phyloP scores from a whole-genome alignment of 2,113 vertebrate genomes.

The Tringa solitaria region DNA sequence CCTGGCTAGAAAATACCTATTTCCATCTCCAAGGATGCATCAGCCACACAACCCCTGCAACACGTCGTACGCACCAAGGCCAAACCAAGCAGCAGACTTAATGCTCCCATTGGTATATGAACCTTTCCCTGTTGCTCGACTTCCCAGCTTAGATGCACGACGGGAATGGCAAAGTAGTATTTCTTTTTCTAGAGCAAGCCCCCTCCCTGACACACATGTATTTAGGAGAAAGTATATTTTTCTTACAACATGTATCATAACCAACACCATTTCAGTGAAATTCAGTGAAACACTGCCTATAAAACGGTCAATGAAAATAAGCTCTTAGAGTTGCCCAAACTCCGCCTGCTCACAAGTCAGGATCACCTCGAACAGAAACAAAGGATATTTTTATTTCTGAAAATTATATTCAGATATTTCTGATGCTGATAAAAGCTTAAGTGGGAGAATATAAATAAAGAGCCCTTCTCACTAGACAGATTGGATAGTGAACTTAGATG shows the following conservation, averaged over 20 bases:
- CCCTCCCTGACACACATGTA: background rate
- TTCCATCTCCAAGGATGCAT: background rate
- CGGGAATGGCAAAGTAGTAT: background rate
- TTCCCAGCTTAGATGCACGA: background rate
- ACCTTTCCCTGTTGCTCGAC: background rate
- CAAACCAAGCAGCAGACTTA: background rate
- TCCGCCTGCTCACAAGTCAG: conserved; percentile 9
- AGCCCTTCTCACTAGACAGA: conserved; percentile 53
- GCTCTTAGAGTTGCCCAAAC: background rate
- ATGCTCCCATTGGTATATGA: background rate
- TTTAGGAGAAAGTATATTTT: background rate
- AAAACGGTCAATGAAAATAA: conserved; percentile 13
- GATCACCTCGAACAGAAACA: conserved; percentile 59
- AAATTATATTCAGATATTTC: conserved; percentile 46
- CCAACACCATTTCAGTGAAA: too few species aligned
- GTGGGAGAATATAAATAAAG: conserved; percentile 59
- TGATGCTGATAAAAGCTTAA: conserved; percentile 55
- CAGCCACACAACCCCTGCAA: background rate
- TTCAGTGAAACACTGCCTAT: too few species aligned
- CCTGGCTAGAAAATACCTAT: background rate
- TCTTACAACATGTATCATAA: background rate
- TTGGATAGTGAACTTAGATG: conserved; percentile 62
- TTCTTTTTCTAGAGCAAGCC: background rate
- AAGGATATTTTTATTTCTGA: conserved; percentile 44
- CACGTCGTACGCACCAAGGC: rapidly evolving